These are phyloP conservation scores for Cheilosia urbana DNA, from an alignment of 2,888 invertebrate genomes.

Conservation along the genomic window DNA sequence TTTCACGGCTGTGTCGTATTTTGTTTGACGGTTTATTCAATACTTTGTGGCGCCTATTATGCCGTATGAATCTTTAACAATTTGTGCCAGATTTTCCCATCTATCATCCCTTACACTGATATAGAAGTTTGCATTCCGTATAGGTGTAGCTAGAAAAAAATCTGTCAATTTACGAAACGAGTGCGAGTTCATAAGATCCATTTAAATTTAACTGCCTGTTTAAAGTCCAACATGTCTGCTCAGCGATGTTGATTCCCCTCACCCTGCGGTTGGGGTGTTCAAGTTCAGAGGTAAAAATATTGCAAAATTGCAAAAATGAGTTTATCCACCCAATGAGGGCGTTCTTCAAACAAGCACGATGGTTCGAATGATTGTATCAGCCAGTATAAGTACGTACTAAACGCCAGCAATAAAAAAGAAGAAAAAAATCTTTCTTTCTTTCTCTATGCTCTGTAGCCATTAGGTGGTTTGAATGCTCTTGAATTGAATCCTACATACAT, in stretches of 20 bases:
- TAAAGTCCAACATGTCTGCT: neutral
- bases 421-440: constrained; percentile 24
- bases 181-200: too few species aligned
- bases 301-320: neutral
- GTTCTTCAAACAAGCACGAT: neutral
- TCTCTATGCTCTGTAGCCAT: constrained; percentile 7
- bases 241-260: neutral
- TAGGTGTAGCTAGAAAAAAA: too few species aligned
- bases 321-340: neutral
- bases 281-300: neutral
- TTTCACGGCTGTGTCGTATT: constrained; percentile 9
- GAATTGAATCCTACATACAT: constrained; percentile 22
- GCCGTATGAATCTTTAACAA: neutral
- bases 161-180: too few species aligned
- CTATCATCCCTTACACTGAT: neutral
- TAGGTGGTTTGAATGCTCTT: constrained; percentile 28
- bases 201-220: too few species aligned
- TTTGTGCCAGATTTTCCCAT: neutral
- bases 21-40: constrained; percentile 12
- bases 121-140: too few species aligned
- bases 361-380: neutral
- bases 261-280: neutral
- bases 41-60: constrained; percentile 5
- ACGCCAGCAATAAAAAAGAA: constrained; percentile 5
- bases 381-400: constrained; percentile 7